Base-by-base conservation (phyloP, 1,140 invertebrate species). In the Drosophila mauritiana region DNA sequence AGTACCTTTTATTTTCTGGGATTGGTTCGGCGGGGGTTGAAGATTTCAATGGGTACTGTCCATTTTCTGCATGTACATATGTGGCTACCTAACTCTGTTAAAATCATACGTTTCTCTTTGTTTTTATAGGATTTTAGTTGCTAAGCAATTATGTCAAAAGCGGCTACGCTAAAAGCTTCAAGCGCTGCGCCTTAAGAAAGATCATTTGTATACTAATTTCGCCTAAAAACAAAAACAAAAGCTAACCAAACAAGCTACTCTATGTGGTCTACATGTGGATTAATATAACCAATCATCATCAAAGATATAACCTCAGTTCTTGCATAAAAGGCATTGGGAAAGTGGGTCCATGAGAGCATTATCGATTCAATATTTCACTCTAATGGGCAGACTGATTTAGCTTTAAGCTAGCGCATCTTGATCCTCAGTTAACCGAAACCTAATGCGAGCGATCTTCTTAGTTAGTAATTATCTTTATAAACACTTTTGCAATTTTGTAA, bases 41-140 rank as follows among this genome's bases (percentile, higher is more conserved):
- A 20, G 37, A 55, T 13, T 22, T 22, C 57, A 49, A 27, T 37
- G 64, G 59, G 46, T 17, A 4, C 63, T 64, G 37, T 68, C 64
- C 59, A 52, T 61, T 48, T 45, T 69, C 43, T 75, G 78, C 72
- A 80, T 80, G 78, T 57, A 70, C 43, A 53, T 64, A 45, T 69
- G 63, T 85, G 82, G 63, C 63, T 70, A 51, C 74, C 75, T 88
- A 86, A 86, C 75, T 68, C 61, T 76, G 55, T 49, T 65, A 55
- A 70, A 75, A 59, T 77, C 68, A 79, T 88, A 72, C 76, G 73
- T 89, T 91, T 78, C 69, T 90, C 70, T 86, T 80, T 85, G 75
- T 90, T 91, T 61, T 91, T 91, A 91, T 91, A 91, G 90, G 90
- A 91, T 89, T 91, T 91, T 91, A 91, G 90, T 91, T 91, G 90